A percentile compares a stretch with the other conserved stretches of the same genome.
Conservation (phyloP, 2,113 vertebrate species). For the Hippolais icterina region DNA sequence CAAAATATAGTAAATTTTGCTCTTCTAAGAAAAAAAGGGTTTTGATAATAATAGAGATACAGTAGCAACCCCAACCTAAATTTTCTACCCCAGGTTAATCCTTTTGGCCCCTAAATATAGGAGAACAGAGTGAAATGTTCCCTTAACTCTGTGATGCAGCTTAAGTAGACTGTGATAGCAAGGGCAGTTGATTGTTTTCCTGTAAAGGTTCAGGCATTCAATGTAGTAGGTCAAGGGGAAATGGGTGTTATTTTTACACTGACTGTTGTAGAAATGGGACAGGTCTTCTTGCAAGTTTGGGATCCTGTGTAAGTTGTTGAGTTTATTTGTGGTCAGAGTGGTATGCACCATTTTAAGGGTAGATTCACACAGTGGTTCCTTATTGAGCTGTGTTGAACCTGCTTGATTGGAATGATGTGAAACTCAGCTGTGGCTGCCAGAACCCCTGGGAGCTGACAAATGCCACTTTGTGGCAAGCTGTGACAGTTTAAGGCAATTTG, state of each 20-base stretch:
- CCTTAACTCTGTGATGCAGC: background rate
- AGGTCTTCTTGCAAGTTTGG: background rate
- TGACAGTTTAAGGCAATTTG: background rate
- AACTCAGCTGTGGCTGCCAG: background rate
- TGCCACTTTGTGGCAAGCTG: background rate
- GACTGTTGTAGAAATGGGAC: background rate
- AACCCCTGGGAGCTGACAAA: background rate
- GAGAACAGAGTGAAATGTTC: background rate
- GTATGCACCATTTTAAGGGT: background rate
- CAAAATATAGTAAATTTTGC: background rate
- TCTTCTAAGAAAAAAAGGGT: rapidly evolving
- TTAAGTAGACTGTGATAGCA: background rate
- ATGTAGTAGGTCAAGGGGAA: background rate
- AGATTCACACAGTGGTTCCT: background rate
- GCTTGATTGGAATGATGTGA: background rate
- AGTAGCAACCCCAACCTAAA: background rate
- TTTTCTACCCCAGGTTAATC: background rate
- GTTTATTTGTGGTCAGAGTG: background rate
- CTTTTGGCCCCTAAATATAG: background rate
- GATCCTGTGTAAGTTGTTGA: background rate
- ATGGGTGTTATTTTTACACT: background rate
- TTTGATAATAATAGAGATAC: background rate
- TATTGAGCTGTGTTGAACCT: background rate
- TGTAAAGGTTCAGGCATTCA: background rate
- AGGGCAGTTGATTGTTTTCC: background rate